Evolutionary conservation across 2,113 vertebrate genomes (phyloP).

Genomic region (Eretmochelys imbricata): DNA sequence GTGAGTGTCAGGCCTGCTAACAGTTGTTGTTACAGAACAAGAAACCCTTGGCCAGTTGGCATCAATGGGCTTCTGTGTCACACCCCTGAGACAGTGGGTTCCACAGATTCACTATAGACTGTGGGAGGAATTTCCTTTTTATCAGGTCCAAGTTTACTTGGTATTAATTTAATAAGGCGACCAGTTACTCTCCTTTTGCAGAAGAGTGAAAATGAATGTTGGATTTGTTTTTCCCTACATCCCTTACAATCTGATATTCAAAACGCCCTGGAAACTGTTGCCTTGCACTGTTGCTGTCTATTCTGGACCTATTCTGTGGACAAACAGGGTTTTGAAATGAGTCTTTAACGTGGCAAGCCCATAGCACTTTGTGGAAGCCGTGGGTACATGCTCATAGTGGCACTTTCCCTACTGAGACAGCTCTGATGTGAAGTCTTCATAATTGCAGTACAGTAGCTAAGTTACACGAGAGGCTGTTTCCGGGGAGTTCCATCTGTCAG

Average conservation of each 20-base stretch:
- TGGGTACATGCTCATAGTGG: background rate
- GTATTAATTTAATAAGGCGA: background rate
- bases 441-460: slow-evolving; percentile 33
- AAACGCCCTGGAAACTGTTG: background rate
- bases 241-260: background rate
- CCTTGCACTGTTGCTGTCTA: background rate
- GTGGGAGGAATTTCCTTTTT: background rate
- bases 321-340: background rate
- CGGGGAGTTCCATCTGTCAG: slow-evolving; percentile 34
- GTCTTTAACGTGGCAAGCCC: background rate
- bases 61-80: too few species aligned
- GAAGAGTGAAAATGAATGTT: background rate
- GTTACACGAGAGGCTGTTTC: slow-evolving; percentile 25
- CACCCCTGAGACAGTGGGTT: background rate
- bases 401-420: background rate
- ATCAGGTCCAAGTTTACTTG: background rate
- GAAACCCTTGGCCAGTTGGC: too few species aligned
- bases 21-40: too few species aligned
- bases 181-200: background rate
- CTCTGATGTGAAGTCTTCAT: background rate
- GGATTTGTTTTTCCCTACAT: background rate
- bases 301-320: background rate
- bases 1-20: too few species aligned
- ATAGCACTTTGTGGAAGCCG: background rate
- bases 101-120: background rate